Evolutionary conservation across 2,888 invertebrate genomes (phyloP), one percentile per base, ranked within the genome.

Genomic region (Incurvaria masculella): DNA sequence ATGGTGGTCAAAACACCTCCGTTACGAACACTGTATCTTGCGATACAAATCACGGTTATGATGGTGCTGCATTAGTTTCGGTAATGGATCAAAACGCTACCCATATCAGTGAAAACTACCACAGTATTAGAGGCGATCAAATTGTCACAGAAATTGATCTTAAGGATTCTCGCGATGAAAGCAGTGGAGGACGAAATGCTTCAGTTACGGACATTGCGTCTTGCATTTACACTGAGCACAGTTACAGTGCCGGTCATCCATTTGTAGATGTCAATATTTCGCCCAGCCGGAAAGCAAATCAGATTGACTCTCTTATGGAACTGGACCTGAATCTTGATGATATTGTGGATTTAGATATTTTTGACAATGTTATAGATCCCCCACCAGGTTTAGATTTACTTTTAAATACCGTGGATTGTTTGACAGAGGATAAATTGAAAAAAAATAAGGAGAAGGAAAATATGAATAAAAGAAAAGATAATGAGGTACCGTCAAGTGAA

Each of bases 371-470:
- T 33, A 45, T 41, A 27, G 42, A 46, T 42, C 46, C 46, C 40
- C 41, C 21, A 42, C 46, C 46, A 16, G 46, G 26, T 17, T 46
- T 40, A 27, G 40, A 46, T 46, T 8, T 46, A 46, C 23, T 23
- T 23, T 41, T 41, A 46, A 40, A 42, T 42, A 46, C 23, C 46
- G 21, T 27, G 26, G 46, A 27, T 40, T 19, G 19, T 16, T 46
- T 46, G 46, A 46, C 19, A 26, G 41, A 46, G 40, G 23, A 46
- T 40, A 40, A 46, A 26, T 46, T 46, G 39, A 46, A n/a, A 41
- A 39, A 40, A 41, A 39, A 46, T 40, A 40, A 46, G 18, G 39
- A 40, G 39, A 46, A 46, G 18, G 46, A 46, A 46, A 46, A 39
- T 46, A 46, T 40, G 21, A 46, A 18, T 21, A 46, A 46, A 46